These are phyloP conservation scores for Spilarctia lutea DNA, from an alignment of 2,888 invertebrate species.

Conservation along the genomic window DNA sequence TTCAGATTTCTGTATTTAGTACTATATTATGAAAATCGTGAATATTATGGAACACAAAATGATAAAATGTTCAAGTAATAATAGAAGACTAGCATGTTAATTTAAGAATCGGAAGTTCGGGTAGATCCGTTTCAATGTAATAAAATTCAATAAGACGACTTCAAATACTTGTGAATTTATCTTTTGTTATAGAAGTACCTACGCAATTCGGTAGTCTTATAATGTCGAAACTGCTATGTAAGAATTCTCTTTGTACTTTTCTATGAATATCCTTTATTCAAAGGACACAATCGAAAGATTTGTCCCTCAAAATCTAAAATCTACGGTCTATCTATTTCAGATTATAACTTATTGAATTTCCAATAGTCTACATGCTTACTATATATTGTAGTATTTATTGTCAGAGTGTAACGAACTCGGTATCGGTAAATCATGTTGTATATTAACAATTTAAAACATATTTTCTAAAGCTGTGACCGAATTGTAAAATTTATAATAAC, in stretches of 20 bases:
- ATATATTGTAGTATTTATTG: not conserved
- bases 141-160: constrained; percentile 40
- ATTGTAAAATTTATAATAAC: not conserved
- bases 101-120: constrained; percentile 40
- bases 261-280: not conserved
- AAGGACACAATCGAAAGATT: not conserved
- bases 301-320: not conserved
- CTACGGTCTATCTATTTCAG: not conserved
- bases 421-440: not conserved
- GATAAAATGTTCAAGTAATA: constrained; percentile 46
- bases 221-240: not conserved
- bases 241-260: not conserved
- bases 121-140: constrained; percentile 39
- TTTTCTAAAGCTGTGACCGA: not conserved
- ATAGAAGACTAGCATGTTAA: constrained; percentile 33
- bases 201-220: constrained; percentile 26
- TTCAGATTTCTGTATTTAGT: not conserved
- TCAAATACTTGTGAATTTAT: constrained; percentile 29
- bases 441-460: not conserved
- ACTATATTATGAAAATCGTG: constrained; percentile 18
- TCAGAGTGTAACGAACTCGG: not conserved
- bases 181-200: constrained; percentile 20
- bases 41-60: constrained; percentile 14
- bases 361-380: not conserved
- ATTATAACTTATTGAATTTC: not conserved